These are phyloP conservation scores for Smutsia gigantea DNA, from an alignment of 2,797 vertebrate genomes.

Conservation along the genomic window DNA sequence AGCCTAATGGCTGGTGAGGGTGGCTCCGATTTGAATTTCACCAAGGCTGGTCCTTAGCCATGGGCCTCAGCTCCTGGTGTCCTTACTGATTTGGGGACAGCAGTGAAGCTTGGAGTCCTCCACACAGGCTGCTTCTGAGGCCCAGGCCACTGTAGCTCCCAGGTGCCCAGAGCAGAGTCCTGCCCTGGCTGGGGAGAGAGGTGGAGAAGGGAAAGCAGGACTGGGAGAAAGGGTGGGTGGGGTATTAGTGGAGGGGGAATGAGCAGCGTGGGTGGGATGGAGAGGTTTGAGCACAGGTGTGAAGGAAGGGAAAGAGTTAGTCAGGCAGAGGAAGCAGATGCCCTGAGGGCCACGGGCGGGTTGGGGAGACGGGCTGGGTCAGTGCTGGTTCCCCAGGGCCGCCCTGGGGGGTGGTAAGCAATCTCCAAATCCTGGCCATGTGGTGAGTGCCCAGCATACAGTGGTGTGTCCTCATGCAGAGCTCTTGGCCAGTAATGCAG, in stretches of 20 bases:
- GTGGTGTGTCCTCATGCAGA: neutral
- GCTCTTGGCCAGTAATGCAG: too few species aligned
- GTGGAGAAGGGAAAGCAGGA: too few species aligned
- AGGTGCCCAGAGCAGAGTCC: neutral
- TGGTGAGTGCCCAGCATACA: neutral
- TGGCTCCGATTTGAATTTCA: accelerated
- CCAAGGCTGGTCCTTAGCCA: neutral
- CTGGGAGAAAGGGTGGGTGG: too few species aligned
- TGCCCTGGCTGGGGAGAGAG: neutral
- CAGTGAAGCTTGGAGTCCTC: neutral
- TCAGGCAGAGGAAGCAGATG: neutral
- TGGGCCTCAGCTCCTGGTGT: neutral
- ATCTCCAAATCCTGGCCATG: neutral
- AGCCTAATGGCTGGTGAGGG: neutral
- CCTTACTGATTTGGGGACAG: neutral
- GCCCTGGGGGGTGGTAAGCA: neutral
- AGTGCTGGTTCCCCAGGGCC: neutral
- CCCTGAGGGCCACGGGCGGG: accelerated
- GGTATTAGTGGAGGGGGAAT: neutral
- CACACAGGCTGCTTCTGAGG: neutral
- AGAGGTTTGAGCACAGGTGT: neutral
- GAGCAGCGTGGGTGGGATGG: too few species aligned
- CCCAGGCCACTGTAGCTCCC: neutral
- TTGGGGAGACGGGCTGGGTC: neutral
- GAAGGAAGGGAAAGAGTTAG: neutral